Conservation (phyloP, 2,113 vertebrate species). For the Columba livia region DNA sequence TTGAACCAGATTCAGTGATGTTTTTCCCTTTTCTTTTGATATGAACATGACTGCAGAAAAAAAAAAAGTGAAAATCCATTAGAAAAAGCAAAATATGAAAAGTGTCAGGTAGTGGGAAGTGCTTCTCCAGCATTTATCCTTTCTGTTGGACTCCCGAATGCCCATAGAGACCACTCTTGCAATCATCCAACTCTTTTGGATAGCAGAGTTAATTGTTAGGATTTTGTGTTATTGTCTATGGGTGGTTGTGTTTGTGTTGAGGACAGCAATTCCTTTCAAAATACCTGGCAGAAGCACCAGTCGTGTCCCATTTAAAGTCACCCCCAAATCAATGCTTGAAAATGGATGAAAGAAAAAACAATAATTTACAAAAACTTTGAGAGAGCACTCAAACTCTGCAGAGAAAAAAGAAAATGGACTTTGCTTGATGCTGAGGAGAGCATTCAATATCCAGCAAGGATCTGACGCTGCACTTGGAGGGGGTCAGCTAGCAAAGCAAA, state of each 20-base stretch:
- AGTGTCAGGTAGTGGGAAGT: background rate
- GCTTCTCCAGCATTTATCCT: background rate
- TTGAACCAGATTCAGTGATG: background rate
- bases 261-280: background rate
- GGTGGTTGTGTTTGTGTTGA: background rate
- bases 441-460: background rate
- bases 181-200: background rate
- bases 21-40: background rate
- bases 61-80: background rate
- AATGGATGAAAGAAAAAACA: background rate
- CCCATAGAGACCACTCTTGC: background rate
- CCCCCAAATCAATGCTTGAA: background rate
- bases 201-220: background rate
- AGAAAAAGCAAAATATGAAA: background rate
- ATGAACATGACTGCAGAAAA: background rate
- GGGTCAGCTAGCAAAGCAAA: background rate
- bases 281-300: background rate
- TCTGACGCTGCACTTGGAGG: background rate
- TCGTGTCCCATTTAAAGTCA: background rate
- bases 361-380: background rate
- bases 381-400: background rate
- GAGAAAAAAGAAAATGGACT: background rate
- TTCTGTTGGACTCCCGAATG: background rate
- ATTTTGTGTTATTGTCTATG: background rate
- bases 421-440: background rate